Evolutionary conservation across 1,140 invertebrate genomes (phyloP).

Genomic region (Drosophila burlai): DNA sequence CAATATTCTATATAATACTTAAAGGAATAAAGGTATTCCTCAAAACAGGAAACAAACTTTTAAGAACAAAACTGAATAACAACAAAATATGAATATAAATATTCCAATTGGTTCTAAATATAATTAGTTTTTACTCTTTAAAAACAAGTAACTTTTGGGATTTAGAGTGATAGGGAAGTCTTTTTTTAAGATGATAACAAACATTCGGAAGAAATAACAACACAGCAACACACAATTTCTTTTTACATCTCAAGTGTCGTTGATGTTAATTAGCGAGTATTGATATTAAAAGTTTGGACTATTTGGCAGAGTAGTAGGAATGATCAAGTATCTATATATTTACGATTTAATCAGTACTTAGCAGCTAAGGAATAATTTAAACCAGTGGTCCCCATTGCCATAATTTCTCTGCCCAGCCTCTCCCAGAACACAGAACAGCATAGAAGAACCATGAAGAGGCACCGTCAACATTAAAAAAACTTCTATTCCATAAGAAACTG

Average conservation of each 20-base stretch:
- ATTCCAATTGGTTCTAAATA: not conserved
- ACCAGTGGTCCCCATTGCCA: not conserved
- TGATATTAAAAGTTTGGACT: not conserved
- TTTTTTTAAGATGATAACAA: constrained; percentile 6
- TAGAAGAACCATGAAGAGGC: not conserved
- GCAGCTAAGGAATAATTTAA: not conserved
- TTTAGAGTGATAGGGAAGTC: not conserved
- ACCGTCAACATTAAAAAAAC: not conserved
- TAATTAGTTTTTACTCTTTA: constrained; percentile 3
- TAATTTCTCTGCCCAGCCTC: not conserved
- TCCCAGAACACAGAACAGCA: not conserved
- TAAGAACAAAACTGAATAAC: not conserved
- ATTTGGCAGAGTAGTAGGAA: not conserved
- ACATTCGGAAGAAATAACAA: constrained; percentile 7
- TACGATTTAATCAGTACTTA: not conserved
- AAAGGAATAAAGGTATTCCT: not conserved
- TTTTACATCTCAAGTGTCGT: constrained; percentile 12
- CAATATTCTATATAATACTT: not conserved
- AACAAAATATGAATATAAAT: not conserved
- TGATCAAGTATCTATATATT: too few species aligned
- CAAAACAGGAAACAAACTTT: not conserved
- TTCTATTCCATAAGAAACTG: not conserved
- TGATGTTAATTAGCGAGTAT: constrained; percentile 1
- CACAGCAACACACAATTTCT: constrained; percentile 9
- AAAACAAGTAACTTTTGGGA: not conserved